Percentiles rank a stretch among this genome's conserved stretches.
Evolutionary conservation across 2,888 invertebrate genomes (phyloP).

Genomic region (Plagodis pulveraria): DNA sequence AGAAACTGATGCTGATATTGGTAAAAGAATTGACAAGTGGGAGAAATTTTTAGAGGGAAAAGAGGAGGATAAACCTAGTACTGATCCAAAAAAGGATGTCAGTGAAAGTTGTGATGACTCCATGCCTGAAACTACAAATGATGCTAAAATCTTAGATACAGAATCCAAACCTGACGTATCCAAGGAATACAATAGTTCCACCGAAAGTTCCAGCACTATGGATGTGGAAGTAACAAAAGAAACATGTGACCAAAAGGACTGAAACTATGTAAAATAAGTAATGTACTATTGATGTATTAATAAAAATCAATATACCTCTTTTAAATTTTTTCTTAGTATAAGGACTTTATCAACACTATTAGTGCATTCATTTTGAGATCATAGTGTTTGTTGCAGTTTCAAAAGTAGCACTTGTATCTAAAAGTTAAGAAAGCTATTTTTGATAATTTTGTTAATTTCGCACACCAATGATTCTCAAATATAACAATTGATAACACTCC

Average conservation of each 20-base stretch:
- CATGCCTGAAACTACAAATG: neutral
- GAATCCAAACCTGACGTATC: neutral
- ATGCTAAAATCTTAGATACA: slow-evolving; percentile 4
- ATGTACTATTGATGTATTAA: slow-evolving; percentile 7
- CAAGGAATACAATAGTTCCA: slow-evolving; percentile 3
- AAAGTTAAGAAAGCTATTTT: too few relatives aligned
- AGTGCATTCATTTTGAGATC: too few relatives aligned
- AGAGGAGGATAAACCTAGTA: slow-evolving; percentile 55
- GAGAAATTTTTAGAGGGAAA: slow-evolving; percentile 90
- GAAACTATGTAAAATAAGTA: neutral
- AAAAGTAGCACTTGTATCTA: too few relatives aligned
- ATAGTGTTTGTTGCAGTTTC: too few relatives aligned
- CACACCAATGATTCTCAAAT: too few relatives aligned
- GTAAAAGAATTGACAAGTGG: slow-evolving; percentile 94
- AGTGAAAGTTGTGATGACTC: slow-evolving; percentile 2
- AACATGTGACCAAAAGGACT: slow-evolving; percentile 19
- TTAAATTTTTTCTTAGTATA: neutral
- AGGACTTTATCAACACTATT: too few relatives aligned
- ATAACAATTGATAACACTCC: too few relatives aligned
- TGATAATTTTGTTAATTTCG: too few relatives aligned
- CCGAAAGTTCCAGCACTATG: slow-evolving; percentile 9
- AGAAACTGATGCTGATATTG: slow-evolving; percentile 95
- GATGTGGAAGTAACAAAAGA: slow-evolving; percentile 26
- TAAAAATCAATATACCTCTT: slow-evolving; percentile 16
- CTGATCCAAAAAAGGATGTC: neutral